Conservation (phyloP, 23 tunicate species). For the Ciona savignyi region DNA sequence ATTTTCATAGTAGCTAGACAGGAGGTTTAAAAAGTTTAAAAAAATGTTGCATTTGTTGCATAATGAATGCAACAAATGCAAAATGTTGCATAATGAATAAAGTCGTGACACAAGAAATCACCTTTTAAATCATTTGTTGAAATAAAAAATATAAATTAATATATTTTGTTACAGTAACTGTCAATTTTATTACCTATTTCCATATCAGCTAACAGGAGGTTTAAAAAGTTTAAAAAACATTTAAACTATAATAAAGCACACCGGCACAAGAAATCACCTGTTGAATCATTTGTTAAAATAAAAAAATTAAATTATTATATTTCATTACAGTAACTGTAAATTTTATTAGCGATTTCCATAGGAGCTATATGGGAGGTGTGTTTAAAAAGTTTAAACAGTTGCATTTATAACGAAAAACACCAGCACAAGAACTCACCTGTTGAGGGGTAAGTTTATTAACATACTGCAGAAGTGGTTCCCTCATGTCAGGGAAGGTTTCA, state of each 20-base stretch:
- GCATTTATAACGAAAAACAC: background rate
- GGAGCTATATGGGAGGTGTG: too few species aligned
- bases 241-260: background rate
- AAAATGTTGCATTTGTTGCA: too few species aligned
- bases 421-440: constrained; percentile 25
- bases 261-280: background rate
- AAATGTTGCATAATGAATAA: too few species aligned
- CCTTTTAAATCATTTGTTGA: too few species aligned
- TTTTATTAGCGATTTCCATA: too few species aligned
- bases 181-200: background rate
- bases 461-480: constrained; percentile 59
- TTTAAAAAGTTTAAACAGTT: background rate
- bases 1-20: too few species aligned
- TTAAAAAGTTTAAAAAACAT: too few species aligned
- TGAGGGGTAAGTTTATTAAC: constrained; percentile 79
- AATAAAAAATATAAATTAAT: too few species aligned
- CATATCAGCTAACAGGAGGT: background rate
- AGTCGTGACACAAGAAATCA: too few species aligned
- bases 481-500: constrained; percentile 52
- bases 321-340: background rate
- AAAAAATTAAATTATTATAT: too few species aligned
- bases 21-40: too few species aligned
- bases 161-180: background rate
- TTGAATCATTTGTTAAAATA: background rate
- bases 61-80: too few species aligned